Base-by-base conservation (phyloP, 2,113 vertebrate species). In the Opisthocomus hoazin region DNA sequence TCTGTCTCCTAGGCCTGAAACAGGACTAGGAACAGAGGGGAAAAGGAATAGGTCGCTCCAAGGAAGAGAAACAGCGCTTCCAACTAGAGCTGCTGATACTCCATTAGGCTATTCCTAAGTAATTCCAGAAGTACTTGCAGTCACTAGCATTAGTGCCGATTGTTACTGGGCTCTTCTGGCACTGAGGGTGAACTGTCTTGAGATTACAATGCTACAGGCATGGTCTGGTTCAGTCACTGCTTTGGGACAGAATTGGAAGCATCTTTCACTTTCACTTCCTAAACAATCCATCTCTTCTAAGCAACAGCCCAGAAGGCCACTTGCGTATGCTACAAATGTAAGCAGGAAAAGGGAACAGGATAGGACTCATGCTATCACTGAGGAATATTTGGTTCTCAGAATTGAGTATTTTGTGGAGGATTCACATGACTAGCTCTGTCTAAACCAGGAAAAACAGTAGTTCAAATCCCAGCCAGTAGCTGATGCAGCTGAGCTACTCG, bases 281-380 rank as follows among this genome's bases (percentile, higher is more conserved):
- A 64, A 78, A 60, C 71, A 91, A 51, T 36, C 8, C 41, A 53
- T 15, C 80, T 69, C 71, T 76, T 34, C 60, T 30, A 69, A 80
- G 57, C 39, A 90, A 29, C 36, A 34, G n/a, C 29, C 24, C 51
- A 84, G 43, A 75, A 81, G 34, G 23, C 14, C 26, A 37, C 74
- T 43, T 13, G 4, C 0, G 7, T 30, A 9, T 11, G 36, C 36
- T 48, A 51, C 11, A 76, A 64, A n/a, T 7, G 0, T n/a, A 51
- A 48, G 34, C 0, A 91, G 24, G 53, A 73, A 53, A 77, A 58
- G 27, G 30, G 32, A 11, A 51, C 4, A 51, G 36, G 29, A 50
- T 20, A 78, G 60, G 34, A 60, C 30, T 75, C 6, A 4, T 4
- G 32, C 29, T 58, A 27, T 27, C 43, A 56, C 45, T 69, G 41